phyloP scores from a whole-genome alignment of 2,888 invertebrate species.

The Zaprionus bogoriensis region DNA sequence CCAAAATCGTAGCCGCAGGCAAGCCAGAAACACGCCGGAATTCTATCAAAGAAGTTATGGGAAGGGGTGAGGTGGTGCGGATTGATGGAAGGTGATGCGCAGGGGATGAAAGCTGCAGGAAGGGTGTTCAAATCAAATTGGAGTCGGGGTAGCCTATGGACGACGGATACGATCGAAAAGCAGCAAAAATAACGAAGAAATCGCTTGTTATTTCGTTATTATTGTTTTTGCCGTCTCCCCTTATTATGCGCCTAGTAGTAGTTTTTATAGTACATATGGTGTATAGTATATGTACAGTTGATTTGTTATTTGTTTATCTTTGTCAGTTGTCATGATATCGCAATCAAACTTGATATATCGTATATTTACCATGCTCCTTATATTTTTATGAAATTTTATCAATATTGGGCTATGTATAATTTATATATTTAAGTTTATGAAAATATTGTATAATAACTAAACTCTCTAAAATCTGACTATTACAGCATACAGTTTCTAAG shows the following conservation, averaged over 20 bases:
- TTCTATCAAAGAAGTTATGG: no score
- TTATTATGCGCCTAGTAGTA: neutral
- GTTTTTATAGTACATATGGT: neutral
- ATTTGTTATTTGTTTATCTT: no score
- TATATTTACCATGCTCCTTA: no score
- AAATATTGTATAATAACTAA: no score
- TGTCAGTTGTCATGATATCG: no score
- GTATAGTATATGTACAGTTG: no score
- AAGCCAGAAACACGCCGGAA: constrained; percentile 35
- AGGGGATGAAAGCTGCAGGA: constrained; percentile 31
- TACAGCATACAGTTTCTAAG: no score
- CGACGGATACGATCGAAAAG: constrained; percentile 39
- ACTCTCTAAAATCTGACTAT: no score
- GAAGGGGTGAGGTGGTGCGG: neutral
- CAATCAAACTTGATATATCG: no score
- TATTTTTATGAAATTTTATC: no score
- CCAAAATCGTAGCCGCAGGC: constrained; percentile 45
- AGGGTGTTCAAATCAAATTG: neutral
- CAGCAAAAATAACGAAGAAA: constrained; percentile 31
- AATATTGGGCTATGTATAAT: no score
- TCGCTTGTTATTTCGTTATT: constrained; percentile 36
- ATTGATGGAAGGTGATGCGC: neutral
- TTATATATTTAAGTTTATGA: no score
- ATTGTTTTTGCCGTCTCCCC: constrained; percentile 11
- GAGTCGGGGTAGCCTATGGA: neutral